phyloP scores from a whole-genome alignment of 2,888 invertebrate species.

The Erynnis tages region DNA sequence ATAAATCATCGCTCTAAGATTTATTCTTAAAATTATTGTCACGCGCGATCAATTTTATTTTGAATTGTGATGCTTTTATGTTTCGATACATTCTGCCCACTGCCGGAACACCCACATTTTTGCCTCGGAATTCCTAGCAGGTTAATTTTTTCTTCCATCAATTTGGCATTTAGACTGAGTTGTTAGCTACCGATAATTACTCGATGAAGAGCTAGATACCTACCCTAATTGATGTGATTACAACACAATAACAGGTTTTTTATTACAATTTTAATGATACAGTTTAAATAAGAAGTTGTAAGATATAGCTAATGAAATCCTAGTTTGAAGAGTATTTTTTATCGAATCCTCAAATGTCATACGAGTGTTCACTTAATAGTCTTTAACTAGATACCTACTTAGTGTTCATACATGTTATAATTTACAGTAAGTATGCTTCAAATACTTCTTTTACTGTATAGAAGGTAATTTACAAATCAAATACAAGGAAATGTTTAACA shows the following conservation, averaged over 20 bases:
- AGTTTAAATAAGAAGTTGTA: neutral
- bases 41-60: too few species aligned
- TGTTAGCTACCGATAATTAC: too few species aligned
- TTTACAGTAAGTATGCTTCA: too few species aligned
- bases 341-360: too few species aligned
- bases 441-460: too few species aligned
- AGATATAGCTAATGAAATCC: neutral
- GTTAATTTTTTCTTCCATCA: conserved; percentile 43
- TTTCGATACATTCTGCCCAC: conserved; percentile 17
- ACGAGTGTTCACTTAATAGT: too few species aligned
- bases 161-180: conserved; percentile 33
- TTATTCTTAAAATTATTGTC: too few species aligned
- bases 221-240: conserved; percentile 15
- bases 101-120: conserved; percentile 45
- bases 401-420: too few species aligned
- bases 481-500: conserved; percentile 1
- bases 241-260: conserved; percentile 7
- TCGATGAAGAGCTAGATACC: conserved; percentile 3
- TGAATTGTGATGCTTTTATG: too few species aligned
- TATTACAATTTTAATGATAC: neutral
- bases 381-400: too few species aligned
- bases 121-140: conserved; percentile 47
- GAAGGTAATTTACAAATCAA: neutral
- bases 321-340: neutral
- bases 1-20: too few species aligned